Base-by-base conservation (phyloP, 2,113 vertebrate species). In the Protobothrops flavoviridis region DNA sequence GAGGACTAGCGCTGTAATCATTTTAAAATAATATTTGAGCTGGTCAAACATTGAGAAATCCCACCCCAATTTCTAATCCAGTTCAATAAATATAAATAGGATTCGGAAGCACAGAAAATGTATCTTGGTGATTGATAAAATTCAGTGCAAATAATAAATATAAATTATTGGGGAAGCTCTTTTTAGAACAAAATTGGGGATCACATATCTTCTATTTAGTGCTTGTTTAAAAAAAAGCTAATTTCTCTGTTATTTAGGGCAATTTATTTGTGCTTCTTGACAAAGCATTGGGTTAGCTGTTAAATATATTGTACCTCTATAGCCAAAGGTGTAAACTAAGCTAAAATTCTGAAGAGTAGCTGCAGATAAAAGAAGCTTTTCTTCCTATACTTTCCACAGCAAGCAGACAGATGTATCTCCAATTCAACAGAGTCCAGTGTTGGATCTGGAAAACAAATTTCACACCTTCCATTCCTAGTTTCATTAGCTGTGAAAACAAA, bases 81-180 rank as follows among this genome's bases (percentile, higher is more conserved):
- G 20, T 57, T 57, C 11, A 45, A 55, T 29, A 92, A 92, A 92
- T 64, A 92, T 39, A 87, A 93, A 57, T 23, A 53, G 64, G 26
- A 7, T 56, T 7, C 13, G 20, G 15, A 3, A 61, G 53, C 0
- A 0, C 52, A 0, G 91, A 45, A 64, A 61, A 8, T 0, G 0
- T 0, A 1, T 24, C 15, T 57, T 0, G 0, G 24, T 24, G 45
- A 33, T 39, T 20, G 74, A 93, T 91, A 90, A 39, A 24, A 43
- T 2, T 89, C 95, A 85, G 93, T 74, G 96, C 93, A 86, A 93
- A 90, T 57, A 50, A 90, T 48, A 86, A 92, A 88, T 29, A 1
- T 17, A 26, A 90, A 48, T 26, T 52, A 85, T 92, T 26, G 0
- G 10, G 87, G 26, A 29, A 91, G 59, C 85, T 87, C 0, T 0